Percentiles rank a stretch among this genome's conserved stretches.
phyloP scores from a whole-genome alignment of 1,140 invertebrate species.

The Anthonomus grandis region DNA sequence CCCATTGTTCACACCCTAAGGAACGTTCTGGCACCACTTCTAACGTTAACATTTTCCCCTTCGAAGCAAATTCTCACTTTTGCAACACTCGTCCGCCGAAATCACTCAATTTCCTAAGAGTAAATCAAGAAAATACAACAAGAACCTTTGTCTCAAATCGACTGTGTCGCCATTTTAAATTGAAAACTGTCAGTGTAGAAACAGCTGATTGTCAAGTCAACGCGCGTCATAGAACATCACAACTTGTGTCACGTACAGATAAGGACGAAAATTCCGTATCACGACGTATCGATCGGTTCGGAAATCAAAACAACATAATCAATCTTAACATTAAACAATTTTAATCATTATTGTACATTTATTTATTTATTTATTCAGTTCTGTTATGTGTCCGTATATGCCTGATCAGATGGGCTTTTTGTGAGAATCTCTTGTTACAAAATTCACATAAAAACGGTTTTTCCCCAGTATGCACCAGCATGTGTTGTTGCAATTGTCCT shows the following conservation, averaged over 20 bases:
- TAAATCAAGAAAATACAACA: constrained; percentile 9
- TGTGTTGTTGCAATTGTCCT: constrained; percentile 55
- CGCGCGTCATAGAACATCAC: not conserved
- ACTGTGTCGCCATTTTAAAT: constrained; percentile 27
- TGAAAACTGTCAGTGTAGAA: constrained; percentile 5
- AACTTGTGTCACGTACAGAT: not conserved
- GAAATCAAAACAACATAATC: constrained; percentile 1
- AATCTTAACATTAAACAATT: too few relatives aligned
- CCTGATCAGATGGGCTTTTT: constrained; percentile 66
- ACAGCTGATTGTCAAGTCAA: constrained; percentile 24
- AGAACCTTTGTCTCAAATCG: constrained; percentile 23
- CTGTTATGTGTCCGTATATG: constrained; percentile 43
- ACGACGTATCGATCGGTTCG: not conserved
- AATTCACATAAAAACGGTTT: constrained; percentile 69
- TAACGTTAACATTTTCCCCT: constrained; percentile 81
- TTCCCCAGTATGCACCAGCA: constrained; percentile 59
- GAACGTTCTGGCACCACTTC: constrained; percentile 94
- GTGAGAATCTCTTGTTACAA: constrained; percentile 72
- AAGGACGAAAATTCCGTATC: not conserved
- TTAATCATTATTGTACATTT: too few relatives aligned
- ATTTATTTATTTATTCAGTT: constrained; percentile 9
- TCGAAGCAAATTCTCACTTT: not conserved
- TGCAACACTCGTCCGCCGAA: not conserved
- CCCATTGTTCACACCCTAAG: constrained; percentile 94
- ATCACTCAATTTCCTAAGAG: constrained; percentile 13